These are phyloP conservation scores for Cryptocephalus moraei DNA, from an alignment of 2,888 invertebrate genomes.

Conservation along the genomic window DNA sequence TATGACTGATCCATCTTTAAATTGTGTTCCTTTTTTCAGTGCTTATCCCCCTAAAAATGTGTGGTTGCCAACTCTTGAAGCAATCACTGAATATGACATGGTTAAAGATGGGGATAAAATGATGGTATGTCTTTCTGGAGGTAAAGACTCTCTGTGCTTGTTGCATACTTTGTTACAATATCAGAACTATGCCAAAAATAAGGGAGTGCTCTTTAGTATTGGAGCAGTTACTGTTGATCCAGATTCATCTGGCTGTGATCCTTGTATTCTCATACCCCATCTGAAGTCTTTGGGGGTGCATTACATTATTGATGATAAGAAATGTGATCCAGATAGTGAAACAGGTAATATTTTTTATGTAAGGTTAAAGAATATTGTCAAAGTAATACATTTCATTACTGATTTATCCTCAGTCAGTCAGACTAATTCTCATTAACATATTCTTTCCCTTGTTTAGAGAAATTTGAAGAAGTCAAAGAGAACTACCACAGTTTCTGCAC, in stretches of 20 bases:
- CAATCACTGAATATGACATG: slow-evolving; percentile 75
- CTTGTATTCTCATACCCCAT: slow-evolving; percentile 60
- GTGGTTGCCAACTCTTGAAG: slow-evolving; percentile 75
- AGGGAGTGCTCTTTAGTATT: slow-evolving; percentile 64
- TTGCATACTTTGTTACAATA: slow-evolving; percentile 78
- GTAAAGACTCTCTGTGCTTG: slow-evolving; percentile 73
- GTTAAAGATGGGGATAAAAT: slow-evolving; percentile 65
- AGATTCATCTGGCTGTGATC: slow-evolving; percentile 43
- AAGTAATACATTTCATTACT: too few relatives aligned
- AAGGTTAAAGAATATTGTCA: too few relatives aligned
- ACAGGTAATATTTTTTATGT: slow-evolving; percentile 21
- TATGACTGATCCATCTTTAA: background rate
- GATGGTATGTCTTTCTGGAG: slow-evolving; percentile 67
- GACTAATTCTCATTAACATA: slow-evolving; percentile 3
- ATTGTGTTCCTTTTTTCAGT: slow-evolving; percentile 39
- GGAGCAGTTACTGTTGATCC: slow-evolving; percentile 71
- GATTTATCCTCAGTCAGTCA: too few relatives aligned
- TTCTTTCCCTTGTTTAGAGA: slow-evolving; percentile 33
- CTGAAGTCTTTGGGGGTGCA: slow-evolving; percentile 62
- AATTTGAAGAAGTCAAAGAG: slow-evolving; percentile 39
- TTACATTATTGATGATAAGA: slow-evolving; percentile 59
- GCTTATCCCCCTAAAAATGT: slow-evolving; percentile 68
- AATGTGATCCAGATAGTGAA: slow-evolving; percentile 20
- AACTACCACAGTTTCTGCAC: slow-evolving; percentile 57
- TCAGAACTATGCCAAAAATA: slow-evolving; percentile 63